phyloP scores from a whole-genome alignment of 2,797 vertebrate genomes.

The Picus viridis region DNA sequence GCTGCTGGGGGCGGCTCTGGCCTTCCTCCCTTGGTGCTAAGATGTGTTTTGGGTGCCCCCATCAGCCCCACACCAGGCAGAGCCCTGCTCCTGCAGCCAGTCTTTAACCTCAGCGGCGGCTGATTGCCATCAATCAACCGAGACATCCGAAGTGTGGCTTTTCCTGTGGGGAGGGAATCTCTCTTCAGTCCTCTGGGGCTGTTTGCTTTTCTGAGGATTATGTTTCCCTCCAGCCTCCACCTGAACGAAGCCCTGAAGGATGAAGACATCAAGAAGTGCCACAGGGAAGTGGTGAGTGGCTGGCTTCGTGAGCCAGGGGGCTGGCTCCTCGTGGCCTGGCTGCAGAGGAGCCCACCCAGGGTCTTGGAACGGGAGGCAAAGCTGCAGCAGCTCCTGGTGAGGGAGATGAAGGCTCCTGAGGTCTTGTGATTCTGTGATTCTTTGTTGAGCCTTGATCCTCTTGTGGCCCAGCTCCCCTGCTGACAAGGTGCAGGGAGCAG shows the following conservation, averaged over 20 bases:
- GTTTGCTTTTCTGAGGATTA: not conserved
- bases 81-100: not conserved
- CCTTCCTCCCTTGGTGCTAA: not conserved
- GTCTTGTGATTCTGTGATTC: too few relatives aligned
- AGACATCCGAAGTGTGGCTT: not conserved
- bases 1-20: not conserved
- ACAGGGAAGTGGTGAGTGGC: conserved; percentile 74
- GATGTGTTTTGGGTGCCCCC: not conserved
- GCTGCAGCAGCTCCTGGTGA: rapidly evolving
- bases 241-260: conserved; percentile 72
- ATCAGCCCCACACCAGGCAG: not conserved
- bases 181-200: not conserved
- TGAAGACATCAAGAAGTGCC: conserved; percentile 76
- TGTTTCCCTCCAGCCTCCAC: conserved; percentile 70
- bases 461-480: not conserved
- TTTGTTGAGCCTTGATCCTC: conserved; percentile 44
- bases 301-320: not conserved
- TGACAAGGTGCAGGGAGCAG: not conserved
- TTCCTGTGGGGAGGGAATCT: not conserved
- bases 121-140: rapidly evolving
- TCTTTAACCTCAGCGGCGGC: not conserved
- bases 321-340: not conserved
- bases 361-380: not conserved
- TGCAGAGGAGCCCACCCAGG: rapidly evolving
- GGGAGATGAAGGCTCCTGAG: not conserved